phyloP scores from a whole-genome alignment of 2,797 vertebrate genomes.

The Onychomys torridus region DNA sequence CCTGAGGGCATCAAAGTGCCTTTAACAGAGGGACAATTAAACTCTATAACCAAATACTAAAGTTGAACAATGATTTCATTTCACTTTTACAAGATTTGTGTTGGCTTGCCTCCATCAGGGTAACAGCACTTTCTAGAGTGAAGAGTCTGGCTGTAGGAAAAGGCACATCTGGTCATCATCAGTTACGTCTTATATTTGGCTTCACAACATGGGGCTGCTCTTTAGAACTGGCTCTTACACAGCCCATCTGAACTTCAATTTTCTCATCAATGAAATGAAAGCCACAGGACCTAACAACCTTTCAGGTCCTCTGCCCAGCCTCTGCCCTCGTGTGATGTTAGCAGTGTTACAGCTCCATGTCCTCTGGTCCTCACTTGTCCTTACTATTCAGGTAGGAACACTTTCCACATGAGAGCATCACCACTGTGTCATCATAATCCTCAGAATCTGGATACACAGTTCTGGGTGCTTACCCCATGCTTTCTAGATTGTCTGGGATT shows the following conservation, averaged over 20 bases:
- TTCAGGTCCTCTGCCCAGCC: not conserved
- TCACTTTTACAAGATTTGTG: not conserved
- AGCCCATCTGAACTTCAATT: not conserved
- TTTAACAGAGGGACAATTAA: not conserved
- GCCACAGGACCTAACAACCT: not conserved
- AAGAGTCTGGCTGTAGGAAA: not conserved
- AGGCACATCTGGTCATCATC: not conserved
- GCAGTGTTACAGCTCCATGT: not conserved
- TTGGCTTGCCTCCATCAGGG: not conserved
- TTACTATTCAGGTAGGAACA: not conserved
- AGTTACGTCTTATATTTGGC: not conserved
- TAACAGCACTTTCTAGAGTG: not conserved
- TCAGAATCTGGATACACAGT: not conserved
- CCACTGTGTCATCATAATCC: not conserved
- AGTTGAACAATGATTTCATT: constrained; percentile 32
- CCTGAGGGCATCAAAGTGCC: not conserved
- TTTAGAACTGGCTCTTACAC: not conserved
- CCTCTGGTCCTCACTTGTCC: not conserved
- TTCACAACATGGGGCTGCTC: not conserved
- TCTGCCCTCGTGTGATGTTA: not conserved
- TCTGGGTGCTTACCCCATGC: not conserved
- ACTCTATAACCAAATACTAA: constrained; percentile 35
- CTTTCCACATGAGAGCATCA: not conserved
- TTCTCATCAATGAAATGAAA: constrained; percentile 24
- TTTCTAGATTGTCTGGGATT: not conserved